Evolutionary conservation across 2,888 invertebrate genomes (phyloP).

Genomic region (Apamea sordens): DNA sequence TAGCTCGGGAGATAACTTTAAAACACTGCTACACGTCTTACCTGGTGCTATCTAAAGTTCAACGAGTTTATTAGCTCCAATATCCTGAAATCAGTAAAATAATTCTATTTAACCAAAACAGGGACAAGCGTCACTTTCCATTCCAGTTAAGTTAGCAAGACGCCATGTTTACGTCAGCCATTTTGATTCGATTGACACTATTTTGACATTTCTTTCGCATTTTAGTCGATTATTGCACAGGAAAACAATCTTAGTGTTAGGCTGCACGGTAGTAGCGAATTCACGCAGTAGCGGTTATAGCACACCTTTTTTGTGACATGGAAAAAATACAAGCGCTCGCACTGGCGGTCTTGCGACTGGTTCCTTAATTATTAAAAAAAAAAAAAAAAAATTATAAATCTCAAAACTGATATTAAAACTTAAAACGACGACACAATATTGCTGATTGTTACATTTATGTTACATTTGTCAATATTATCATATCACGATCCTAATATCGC

Average conservation of each 20-base stretch:
- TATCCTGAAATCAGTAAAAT: slow-evolving; percentile 57
- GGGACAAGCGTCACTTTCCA: slow-evolving; percentile 57
- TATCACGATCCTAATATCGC: too few species aligned
- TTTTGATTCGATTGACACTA: slow-evolving; percentile 52
- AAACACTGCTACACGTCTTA: slow-evolving; percentile 26
- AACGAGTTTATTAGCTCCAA: slow-evolving; percentile 26
- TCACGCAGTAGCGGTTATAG: too few species aligned
- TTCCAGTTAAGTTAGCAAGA: slow-evolving; percentile 47
- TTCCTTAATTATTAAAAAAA: too few species aligned
- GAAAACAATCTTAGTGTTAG: background rate
- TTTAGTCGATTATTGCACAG: slow-evolving; percentile 35
- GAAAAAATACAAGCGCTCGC: background rate
- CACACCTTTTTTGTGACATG: background rate
- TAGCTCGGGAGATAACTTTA: background rate
- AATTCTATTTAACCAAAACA: slow-evolving; percentile 35
- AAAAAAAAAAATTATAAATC: too few species aligned
- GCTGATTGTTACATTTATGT: too few species aligned
- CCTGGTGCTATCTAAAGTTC: slow-evolving; percentile 42
- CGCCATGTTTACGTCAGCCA: slow-evolving; percentile 64
- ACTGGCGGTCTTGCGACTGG: background rate
- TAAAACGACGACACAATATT: too few species aligned
- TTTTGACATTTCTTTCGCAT: slow-evolving; percentile 30
- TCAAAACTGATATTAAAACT: too few species aligned
- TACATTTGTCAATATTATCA: too few species aligned
- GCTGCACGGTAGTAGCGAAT: background rate